These are phyloP conservation scores for Laodelphax striatellus DNA, from an alignment of 1,140 invertebrate genomes.

Conservation along the genomic window DNA sequence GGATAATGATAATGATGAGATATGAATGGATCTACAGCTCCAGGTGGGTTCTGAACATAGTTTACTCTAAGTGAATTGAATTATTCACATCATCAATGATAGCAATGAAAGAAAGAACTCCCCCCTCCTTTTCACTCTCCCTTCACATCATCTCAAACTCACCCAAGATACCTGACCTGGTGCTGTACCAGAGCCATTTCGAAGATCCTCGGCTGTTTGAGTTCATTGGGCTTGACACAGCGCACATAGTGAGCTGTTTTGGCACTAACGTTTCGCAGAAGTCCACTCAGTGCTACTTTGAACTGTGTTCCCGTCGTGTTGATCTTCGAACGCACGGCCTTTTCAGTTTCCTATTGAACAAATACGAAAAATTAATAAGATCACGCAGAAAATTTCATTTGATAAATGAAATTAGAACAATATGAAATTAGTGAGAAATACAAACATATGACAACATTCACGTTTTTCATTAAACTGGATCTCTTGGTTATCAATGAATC, in stretches of 20 bases:
- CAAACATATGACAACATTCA: no score
- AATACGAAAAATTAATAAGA: constrained; percentile 4
- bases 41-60: no score
- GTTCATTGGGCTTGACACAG: constrained; percentile 71
- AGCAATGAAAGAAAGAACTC: no score
- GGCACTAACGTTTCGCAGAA: constrained; percentile 58
- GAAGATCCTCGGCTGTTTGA: constrained; percentile 60
- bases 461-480: no score
- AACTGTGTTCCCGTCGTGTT: constrained; percentile 62
- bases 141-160: constrained; percentile 24
- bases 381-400: not conserved
- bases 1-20: no score
- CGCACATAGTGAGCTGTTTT: constrained; percentile 63
- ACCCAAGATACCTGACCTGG: constrained; percentile 49
- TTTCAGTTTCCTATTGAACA: constrained; percentile 34
- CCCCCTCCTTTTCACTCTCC: no score
- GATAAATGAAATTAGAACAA: not conserved
- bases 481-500: no score
- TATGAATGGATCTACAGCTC: no score
- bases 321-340: constrained; percentile 41
- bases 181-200: constrained; percentile 50
- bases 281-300: constrained; percentile 54
- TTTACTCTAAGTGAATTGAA: no score
- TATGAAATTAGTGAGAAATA: no score
- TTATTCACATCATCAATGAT: no score